Conservation (phyloP, 2,113 vertebrate genomes). For the Origma solitaria region DNA sequence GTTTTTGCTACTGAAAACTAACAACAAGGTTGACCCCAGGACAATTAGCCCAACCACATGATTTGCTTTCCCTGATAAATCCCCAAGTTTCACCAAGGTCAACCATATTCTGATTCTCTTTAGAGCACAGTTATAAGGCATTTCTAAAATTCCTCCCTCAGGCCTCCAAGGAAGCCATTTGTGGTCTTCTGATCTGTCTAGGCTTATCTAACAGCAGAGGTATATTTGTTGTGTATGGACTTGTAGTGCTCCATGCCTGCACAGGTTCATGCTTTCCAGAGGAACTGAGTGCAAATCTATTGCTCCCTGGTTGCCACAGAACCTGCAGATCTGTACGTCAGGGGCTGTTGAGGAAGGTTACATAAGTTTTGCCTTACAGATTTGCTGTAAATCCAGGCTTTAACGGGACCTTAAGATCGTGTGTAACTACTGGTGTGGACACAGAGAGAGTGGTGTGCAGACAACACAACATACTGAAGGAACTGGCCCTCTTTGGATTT, state of each 20-base stretch:
- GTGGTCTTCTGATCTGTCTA: not conserved
- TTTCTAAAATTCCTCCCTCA: not conserved
- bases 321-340: not conserved
- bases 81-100: not conserved
- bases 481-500: not conserved
- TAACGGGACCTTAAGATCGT: not conserved
- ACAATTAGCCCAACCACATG: not conserved
- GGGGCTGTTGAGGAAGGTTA: not conserved
- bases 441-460: not conserved
- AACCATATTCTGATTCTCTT: not conserved
- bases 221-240: not conserved
- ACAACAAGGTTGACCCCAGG: not conserved
- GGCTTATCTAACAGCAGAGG: not conserved
- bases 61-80: not conserved
- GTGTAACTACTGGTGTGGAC: not conserved
- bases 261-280: not conserved
- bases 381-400: not conserved
- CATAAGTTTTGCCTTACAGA: accelerated
- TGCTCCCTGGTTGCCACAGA: not conserved
- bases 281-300: not conserved
- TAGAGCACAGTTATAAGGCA: not conserved
- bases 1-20: not conserved
- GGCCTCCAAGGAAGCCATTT: not conserved
- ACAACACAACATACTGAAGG: accelerated
- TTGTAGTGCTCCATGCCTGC: not conserved